These are phyloP conservation scores for Sesia bembeciformis DNA, from an alignment of 2,888 invertebrate species.

Conservation along the genomic window DNA sequence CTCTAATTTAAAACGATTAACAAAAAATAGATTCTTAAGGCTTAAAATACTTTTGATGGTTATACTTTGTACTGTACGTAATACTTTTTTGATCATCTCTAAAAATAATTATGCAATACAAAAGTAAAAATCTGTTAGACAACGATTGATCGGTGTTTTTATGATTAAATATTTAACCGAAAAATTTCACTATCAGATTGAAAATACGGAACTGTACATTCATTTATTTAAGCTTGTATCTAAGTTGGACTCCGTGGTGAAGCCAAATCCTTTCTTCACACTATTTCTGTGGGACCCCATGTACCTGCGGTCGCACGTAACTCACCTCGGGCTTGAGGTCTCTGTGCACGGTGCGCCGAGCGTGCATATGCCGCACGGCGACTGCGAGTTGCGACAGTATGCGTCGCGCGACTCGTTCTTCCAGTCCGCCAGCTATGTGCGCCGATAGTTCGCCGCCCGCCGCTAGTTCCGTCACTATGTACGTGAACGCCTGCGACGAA, in stretches of 20 bases:
- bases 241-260: constrained; percentile 81
- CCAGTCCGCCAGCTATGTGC: constrained; percentile 72
- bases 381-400: constrained; percentile 88
- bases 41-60: too few relatives aligned
- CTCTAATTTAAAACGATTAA: too few relatives aligned
- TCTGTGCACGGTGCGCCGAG: constrained; percentile 88
- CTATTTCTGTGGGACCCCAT: neutral
- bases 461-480: constrained; percentile 91
- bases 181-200: too few relatives aligned
- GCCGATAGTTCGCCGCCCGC: constrained; percentile 84
- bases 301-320: constrained; percentile 13
- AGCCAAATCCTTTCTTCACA: constrained; percentile 81
- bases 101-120: too few relatives aligned
- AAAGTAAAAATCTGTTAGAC: too few relatives aligned
- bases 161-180: too few relatives aligned
- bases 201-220: neutral
- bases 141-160: too few relatives aligned
- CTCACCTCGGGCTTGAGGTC: constrained; percentile 97
- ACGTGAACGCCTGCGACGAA: constrained; percentile 80
- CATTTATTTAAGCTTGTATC: constrained; percentile 73
- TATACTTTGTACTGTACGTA: too few relatives aligned
- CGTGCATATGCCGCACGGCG: constrained; percentile 90
- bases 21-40: neutral
- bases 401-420: constrained; percentile 86
- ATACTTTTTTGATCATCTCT: too few relatives aligned